Conservation (phyloP, 2,113 vertebrate genomes). For the Salvelinus sp. region DNA sequence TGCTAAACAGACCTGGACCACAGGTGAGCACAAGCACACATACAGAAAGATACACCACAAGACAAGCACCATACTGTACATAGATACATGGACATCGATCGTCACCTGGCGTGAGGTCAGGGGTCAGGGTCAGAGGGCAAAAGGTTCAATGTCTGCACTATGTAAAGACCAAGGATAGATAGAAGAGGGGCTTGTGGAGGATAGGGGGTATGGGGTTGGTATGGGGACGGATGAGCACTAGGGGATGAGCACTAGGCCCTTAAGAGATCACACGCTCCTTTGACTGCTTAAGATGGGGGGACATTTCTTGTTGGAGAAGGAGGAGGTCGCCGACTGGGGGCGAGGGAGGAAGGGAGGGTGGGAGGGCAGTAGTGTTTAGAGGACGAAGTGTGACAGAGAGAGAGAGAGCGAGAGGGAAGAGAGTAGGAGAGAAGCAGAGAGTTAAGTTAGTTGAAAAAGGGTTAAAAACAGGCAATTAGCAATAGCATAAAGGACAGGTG, state of each 20-base stretch:
- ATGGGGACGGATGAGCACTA: slow-evolving; percentile 21
- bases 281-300: slow-evolving; percentile 61
- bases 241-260: slow-evolving; percentile 70
- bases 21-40: slow-evolving; percentile 77
- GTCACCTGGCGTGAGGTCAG: slow-evolving; percentile 61
- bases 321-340: slow-evolving; percentile 75
- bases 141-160: slow-evolving; percentile 53
- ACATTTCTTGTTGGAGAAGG: slow-evolving; percentile 80
- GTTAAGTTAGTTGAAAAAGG: slow-evolving; percentile 34
- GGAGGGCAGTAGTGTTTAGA: slow-evolving; percentile 4
- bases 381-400: neutral
- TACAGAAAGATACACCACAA: slow-evolving; percentile 72
- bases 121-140: slow-evolving; percentile 27
- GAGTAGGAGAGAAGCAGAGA: slow-evolving; percentile 12
- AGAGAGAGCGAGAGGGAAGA: no score
- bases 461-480: neutral
- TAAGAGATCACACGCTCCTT: slow-evolving; percentile 45
- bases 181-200: slow-evolving; percentile 49
- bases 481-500: slow-evolving; percentile 3
- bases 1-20: slow-evolving; percentile 52
- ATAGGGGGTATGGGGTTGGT: slow-evolving; percentile 2
- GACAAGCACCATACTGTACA: slow-evolving; percentile 78
- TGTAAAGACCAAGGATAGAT: slow-evolving; percentile 40
- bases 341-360: neutral
- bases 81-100: slow-evolving; percentile 70